Evolutionary conservation across 2,797 vertebrate species (phyloP), one percentile per base, ranked within the genome.

Genomic region (Ceyx erithaca): DNA sequence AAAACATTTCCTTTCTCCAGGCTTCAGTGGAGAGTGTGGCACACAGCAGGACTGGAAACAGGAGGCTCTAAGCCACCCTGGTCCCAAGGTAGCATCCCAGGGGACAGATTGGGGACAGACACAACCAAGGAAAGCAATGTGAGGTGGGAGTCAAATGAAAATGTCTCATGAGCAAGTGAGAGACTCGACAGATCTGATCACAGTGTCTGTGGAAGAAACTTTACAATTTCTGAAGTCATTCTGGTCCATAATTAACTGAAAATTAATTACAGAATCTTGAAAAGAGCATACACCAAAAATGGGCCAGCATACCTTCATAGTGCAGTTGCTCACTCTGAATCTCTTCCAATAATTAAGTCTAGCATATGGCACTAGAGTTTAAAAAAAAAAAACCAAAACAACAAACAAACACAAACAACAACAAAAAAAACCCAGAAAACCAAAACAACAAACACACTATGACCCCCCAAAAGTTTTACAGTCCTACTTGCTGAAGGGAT

Each of bases 271-370:
- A 83, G 84, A 49, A 72, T 87, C 90, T 83, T 79, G 63, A 94
- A 94, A 95, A 93, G 92, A 94, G 95, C 93, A 93, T 86, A 92
- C 81, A 94, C 49, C 71, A 83, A 87, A 96, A 96, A 77, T 81
- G 95, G 87, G 92, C 94, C 87, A 95, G 92, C 92, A 85, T 95
- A 93, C 94, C 93, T 95, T 95, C 85, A 25, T 57, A 89, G 73
- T 90, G 49, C 92, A 95, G 81, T 95, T 96, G 96, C 94, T 96
- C 90, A 85, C 86, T 90, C 93, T 96, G 94, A 96, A 94, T 80
- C 40, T 92, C 62, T 85, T 96, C 95, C 95, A 96, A 94, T 87
- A 95, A 95, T 93, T 94, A 95, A 95, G 81, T 71, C 91, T 92
- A 93, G 81, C 95, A 96, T 96, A 96, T 93, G 95, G 67, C 48